These are phyloP conservation scores for Ceratoteleas bidentatus DNA, from an alignment of 1,140 invertebrate species.

Conservation along the genomic window DNA sequence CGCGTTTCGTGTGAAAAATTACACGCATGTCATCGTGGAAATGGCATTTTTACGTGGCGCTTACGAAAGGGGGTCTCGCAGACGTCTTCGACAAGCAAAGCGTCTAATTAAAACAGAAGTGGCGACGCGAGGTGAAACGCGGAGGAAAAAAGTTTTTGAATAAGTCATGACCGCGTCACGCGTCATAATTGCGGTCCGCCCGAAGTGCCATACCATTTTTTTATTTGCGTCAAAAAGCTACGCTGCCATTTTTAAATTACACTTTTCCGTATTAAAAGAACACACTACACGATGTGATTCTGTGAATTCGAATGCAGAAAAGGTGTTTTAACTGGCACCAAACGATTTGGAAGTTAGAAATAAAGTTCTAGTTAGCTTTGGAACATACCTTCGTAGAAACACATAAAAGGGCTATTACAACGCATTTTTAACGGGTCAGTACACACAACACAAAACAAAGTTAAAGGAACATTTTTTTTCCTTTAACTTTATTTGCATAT, in stretches of 20 bases:
- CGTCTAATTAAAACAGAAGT: constrained; percentile 9
- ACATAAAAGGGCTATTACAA: too few species aligned
- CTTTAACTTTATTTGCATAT: too few species aligned
- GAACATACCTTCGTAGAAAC: too few species aligned
- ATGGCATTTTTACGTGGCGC: too few species aligned
- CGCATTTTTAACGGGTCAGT: too few species aligned
- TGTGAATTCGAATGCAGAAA: neutral
- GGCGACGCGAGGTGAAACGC: neutral
- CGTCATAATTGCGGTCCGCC: constrained; percentile 1
- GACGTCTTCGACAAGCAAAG: neutral
- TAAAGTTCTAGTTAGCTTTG: too few species aligned
- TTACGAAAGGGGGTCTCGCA: too few species aligned
- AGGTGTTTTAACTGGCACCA: constrained; percentile 1
- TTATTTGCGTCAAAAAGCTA: constrained; percentile 20
- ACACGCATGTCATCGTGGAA: too few species aligned
- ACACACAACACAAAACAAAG: too few species aligned
- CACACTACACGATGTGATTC: constrained; percentile 1
- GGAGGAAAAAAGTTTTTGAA: constrained; percentile 17
- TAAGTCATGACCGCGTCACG: constrained; percentile 16
- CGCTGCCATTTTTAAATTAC: constrained; percentile 35
- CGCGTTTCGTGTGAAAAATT: too few species aligned
- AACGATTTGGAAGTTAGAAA: neutral
- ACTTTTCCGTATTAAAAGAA: constrained; percentile 19
- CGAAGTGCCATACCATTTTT: constrained; percentile 12
- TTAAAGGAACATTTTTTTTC: too few species aligned